Base-by-base conservation (phyloP, 2,888 invertebrate genomes). In the Drosophila mimica region DNA sequence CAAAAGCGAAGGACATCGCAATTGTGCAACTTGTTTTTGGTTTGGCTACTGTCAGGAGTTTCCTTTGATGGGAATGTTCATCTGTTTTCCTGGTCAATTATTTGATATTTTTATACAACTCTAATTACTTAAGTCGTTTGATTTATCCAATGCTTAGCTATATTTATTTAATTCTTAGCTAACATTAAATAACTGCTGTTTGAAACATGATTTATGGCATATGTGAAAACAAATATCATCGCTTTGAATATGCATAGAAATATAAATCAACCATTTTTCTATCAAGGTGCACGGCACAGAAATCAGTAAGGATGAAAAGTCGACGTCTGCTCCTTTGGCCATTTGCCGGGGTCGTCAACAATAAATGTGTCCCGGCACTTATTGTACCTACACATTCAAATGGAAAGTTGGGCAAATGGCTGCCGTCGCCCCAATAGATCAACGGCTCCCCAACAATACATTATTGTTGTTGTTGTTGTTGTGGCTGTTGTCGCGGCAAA, bases 341-440 rank as follows among this genome's bases (percentile, higher is more conserved):
- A 5, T 20, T 25, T 15, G 49, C 13, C 4, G 43, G 53, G 63
- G 60, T 49, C 20, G 69, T 58, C 38, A 62, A 69, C 63, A 76
- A 82, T 81, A 78, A 82, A 82, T 82, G 75, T 81, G 57, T 74
- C 77, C 71, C 79, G 75, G 87, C 79, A 83, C 80, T 76, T 79
- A 85, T 87, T 77, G 85, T 83, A 79, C 79, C 76, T 79, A 70
- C 77, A 81, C 57, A 70, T 77, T 56, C 52, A 58, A 71, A 71
- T 49, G 59, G 57, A 75, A 71, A 79, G 52, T 75, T 68, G 48
- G 34, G 66, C 64, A 71, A 71, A 73, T 83, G 76, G 62, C 77
- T 76, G 82, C 79, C 83, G 71, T 78, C 75, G 73, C 73, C 59
- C 65, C 77, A 64, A 82, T 84, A 88, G 83, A 88, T 85, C 83